Base-by-base conservation (phyloP, 2,888 invertebrate species). In the Nezara viridula region DNA sequence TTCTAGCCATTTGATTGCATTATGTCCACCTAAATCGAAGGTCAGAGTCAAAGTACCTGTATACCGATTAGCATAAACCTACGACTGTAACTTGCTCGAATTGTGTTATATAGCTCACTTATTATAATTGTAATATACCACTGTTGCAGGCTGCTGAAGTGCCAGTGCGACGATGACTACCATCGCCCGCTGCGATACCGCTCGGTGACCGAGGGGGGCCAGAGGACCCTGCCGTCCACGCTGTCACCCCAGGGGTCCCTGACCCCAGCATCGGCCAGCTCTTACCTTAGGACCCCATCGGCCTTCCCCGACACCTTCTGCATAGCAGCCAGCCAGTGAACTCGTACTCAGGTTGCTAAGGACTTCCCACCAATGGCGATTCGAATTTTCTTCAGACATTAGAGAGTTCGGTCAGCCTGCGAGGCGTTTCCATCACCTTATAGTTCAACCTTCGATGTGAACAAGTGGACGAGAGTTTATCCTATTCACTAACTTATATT, bases 181-280 rank as follows among this genome's bases (percentile, higher is more conserved):
- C 27, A 81, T 44, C 90, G 92, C 52, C 92, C 92, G 5, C 91
- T 91, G 24, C 91, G 92, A 89, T 92, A 92, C 91, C 90, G 92
- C 27, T 92, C 92, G 14, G 92, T 92, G 95, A 96, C 44, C 94
- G 96, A 91, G 95, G 96, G 91, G 94, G 95, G 89, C 6, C 88
- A 96, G 95, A 16, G 95, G 32, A 95, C 96, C 0, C 93, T 96
- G 24, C 96, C 96, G 0, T 92, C 96, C 91, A 96, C 96, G 90
- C 96, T 96, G 92, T 96, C 96, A 91, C 94, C 96, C 88, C 95
- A 96, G 92, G 96, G 96, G 12, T 95, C 96, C 16, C 86, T 90
- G 10, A 90, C 90, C 5, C 90, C 90, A 6, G 90, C 88, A 0
- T 90, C 90, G 0, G 90, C 90, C 60, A 90, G 88, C 85, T 90